phyloP scores from a whole-genome alignment of 1,140 invertebrate species.

The Triops cancriformis region DNA sequence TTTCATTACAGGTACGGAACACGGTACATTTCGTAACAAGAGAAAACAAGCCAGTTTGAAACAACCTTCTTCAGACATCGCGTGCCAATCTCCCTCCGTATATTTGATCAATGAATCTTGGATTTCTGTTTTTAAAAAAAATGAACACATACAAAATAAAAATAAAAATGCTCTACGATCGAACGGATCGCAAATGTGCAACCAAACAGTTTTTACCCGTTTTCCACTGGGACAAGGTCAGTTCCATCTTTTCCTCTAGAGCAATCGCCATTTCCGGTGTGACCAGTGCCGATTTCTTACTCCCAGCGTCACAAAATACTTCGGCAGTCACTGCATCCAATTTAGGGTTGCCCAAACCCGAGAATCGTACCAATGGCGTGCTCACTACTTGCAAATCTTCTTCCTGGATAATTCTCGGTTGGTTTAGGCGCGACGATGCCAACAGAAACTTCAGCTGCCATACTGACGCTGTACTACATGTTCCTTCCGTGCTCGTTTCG shows the following conservation, averaged over 20 bases:
- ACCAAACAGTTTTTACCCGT: constrained; percentile 34
- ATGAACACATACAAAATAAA: neutral
- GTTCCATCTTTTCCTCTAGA: constrained; percentile 47
- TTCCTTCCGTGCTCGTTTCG: constrained; percentile 42
- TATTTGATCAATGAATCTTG: neutral
- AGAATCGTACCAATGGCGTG: neutral
- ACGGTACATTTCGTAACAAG: neutral
- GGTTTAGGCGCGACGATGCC: constrained; percentile 36
- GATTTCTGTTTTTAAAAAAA: neutral
- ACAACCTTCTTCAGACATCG: neutral
- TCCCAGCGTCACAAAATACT: constrained; percentile 6
- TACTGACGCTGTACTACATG: constrained; percentile 46
- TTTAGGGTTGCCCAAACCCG: neutral
- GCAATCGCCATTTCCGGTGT: constrained; percentile 45
- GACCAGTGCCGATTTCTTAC: constrained; percentile 36
- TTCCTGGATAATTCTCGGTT: constrained; percentile 29
- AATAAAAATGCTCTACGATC: neutral
- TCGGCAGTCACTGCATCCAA: neutral
- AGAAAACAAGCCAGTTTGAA: neutral
- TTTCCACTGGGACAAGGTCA: constrained; percentile 50
- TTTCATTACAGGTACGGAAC: neutral
- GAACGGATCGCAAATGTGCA: neutral
- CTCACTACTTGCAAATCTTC: neutral
- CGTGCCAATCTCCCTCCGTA: neutral
- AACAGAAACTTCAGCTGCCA: constrained; percentile 58